A percentile compares a stretch with the other conserved stretches of the same genome.
Conservation (phyloP, 2,888 invertebrate species). For the Eupithecia inturbata region DNA sequence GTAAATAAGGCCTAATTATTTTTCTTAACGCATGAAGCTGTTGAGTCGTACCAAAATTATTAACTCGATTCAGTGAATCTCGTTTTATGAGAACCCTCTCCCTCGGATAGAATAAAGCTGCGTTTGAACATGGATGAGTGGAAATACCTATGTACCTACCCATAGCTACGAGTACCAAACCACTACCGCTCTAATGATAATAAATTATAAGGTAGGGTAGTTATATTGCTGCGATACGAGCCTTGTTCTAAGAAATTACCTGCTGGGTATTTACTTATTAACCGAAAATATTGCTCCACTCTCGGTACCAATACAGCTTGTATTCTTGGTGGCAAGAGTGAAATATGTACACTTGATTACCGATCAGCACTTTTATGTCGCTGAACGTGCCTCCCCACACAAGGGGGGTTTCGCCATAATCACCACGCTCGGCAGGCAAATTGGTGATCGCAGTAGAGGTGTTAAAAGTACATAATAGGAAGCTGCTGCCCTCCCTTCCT, state of each 20-base stretch:
- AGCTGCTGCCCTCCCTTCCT: too few relatives aligned
- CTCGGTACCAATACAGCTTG: background rate
- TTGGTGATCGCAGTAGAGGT: too few relatives aligned
- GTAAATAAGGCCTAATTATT: background rate
- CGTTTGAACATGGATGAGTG: constrained; percentile 3
- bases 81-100: constrained; percentile 7
- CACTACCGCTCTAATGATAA: background rate
- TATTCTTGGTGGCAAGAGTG: too few relatives aligned
- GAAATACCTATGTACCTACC: background rate
- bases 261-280: constrained; percentile 29
- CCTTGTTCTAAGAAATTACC: constrained; percentile 11
- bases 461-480: too few relatives aligned
- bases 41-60: background rate
- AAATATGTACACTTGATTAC: too few relatives aligned
- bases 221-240: constrained; percentile 5
- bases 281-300: background rate
- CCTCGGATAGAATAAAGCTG: constrained; percentile 6
- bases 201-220: constrained; percentile 4
- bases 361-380: too few relatives aligned
- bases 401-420: too few relatives aligned
- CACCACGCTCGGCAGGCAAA: too few relatives aligned
- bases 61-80: constrained; percentile 7
- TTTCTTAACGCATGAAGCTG: background rate
- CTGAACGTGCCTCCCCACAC: too few relatives aligned
- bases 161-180: background rate